phyloP scores from a whole-genome alignment of 2,888 invertebrate genomes.

The Leistus spinibarbis region DNA sequence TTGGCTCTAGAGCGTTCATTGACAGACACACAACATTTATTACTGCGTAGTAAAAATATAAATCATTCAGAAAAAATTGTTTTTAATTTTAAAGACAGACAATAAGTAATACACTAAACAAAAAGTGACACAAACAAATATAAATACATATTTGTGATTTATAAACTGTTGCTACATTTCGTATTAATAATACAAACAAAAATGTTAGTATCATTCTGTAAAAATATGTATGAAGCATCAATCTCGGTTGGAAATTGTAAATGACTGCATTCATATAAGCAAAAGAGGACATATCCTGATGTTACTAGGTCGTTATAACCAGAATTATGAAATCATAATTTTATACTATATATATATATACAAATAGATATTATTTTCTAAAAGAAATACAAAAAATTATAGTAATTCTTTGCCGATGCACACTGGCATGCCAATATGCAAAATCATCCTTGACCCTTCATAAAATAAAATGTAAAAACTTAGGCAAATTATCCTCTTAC shows the following conservation, averaged over 20 bases:
- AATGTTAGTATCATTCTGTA: neutral
- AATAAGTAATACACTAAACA: neutral
- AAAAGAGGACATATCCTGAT: neutral
- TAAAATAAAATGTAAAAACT: neutral
- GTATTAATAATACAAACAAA: neutral
- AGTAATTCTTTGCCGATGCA: neutral
- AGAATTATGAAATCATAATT: neutral
- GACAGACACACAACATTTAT: too few species aligned
- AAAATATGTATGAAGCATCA: neutral
- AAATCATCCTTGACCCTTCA: conserved; percentile 4
- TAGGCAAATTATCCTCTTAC: neutral
- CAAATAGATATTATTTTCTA: neutral
- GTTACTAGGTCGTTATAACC: neutral
- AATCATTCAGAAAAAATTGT: too few species aligned
- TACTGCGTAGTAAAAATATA: too few species aligned
- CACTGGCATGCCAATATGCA: neutral
- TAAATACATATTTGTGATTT: neutral
- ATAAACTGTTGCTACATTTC: neutral
- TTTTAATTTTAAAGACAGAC: neutral
- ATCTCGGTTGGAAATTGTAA: neutral
- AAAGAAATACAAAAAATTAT: neutral
- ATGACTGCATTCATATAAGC: neutral
- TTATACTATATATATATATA: neutral
- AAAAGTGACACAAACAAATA: neutral
- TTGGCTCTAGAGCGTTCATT: too few species aligned